Percentiles rank a stretch among this genome's conserved stretches.
Evolutionary conservation across 2,888 invertebrate genomes (phyloP).

Genomic region (Drosophila meridionalis): DNA sequence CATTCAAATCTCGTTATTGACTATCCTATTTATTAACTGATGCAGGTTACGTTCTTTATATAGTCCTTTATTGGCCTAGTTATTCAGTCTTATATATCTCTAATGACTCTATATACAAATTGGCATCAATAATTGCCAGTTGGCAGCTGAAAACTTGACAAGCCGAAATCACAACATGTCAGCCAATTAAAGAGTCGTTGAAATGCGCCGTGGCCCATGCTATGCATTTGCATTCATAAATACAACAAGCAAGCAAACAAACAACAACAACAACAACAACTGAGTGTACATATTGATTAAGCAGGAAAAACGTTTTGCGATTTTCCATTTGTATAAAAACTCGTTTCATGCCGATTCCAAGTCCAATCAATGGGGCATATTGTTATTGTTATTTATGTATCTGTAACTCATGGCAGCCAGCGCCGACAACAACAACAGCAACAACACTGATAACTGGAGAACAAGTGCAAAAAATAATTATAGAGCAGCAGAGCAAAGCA

Average conservation of each 20-base stretch:
- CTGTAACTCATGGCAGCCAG: constrained; percentile 79
- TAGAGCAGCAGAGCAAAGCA: constrained; percentile 17
- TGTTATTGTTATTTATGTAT: constrained; percentile 78
- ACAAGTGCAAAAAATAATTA: constrained; percentile 63
- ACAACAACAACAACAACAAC: constrained; percentile 24
- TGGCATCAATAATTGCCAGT: constrained; percentile 30
- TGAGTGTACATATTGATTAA: constrained; percentile 55
- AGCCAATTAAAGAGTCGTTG: constrained; percentile 73
- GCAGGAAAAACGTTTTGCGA: constrained; percentile 39
- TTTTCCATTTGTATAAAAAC: constrained; percentile 66
- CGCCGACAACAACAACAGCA: constrained; percentile 4
- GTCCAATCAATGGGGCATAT: constrained; percentile 73
- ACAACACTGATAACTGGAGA: constrained; percentile 7
- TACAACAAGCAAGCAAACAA: constrained; percentile 24
- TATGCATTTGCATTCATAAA: constrained; percentile 50
- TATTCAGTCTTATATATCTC: not conserved
- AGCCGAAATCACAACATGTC: constrained; percentile 76
- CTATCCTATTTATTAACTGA: not conserved
- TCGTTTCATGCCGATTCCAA: constrained; percentile 58
- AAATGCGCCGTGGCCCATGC: constrained; percentile 44
- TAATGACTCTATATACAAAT: constrained; percentile 22
- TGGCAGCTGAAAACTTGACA: constrained; percentile 59
- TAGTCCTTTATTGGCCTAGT: not conserved
- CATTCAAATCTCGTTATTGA: not conserved
- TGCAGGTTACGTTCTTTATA: not conserved